Conservation (phyloP, 2,797 vertebrate species). For the Chelmon rostratus region DNA sequence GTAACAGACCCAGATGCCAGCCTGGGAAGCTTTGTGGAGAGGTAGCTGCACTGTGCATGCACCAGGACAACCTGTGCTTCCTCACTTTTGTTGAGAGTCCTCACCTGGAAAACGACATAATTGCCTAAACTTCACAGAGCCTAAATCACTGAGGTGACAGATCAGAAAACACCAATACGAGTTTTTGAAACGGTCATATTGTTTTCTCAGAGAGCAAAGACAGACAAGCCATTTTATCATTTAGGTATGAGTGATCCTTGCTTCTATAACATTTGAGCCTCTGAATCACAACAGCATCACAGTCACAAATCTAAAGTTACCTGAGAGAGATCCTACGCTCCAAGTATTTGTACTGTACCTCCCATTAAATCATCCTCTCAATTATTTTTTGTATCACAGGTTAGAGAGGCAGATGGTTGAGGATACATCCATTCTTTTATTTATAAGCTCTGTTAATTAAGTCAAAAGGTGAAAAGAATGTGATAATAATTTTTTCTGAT, state of each 20-base stretch:
- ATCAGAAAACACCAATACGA: background rate
- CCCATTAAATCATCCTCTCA: background rate
- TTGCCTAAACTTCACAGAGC: background rate
- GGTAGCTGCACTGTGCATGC: background rate
- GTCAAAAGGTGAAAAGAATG: background rate
- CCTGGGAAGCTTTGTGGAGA: background rate
- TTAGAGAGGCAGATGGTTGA: background rate
- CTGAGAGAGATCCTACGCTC: conserved; percentile 4
- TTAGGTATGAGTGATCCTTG: background rate
- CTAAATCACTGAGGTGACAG: background rate
- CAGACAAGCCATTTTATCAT: background rate
- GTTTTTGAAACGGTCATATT: background rate
- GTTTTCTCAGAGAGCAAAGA: background rate
- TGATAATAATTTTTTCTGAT: background rate
- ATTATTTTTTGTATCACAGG: background rate
- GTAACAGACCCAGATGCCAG: background rate
- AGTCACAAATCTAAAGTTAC: conserved; percentile 4
- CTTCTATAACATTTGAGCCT: background rate
- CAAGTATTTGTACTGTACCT: background rate
- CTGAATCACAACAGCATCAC: background rate
- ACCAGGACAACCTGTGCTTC: too few relatives aligned
- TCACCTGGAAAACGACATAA: background rate
- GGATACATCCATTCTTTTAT: background rate
- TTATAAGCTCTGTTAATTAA: conserved; percentile 13
- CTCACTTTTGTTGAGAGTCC: background rate